Conservation (phyloP, 2,797 vertebrate genomes). For the Lemur catta region DNA sequence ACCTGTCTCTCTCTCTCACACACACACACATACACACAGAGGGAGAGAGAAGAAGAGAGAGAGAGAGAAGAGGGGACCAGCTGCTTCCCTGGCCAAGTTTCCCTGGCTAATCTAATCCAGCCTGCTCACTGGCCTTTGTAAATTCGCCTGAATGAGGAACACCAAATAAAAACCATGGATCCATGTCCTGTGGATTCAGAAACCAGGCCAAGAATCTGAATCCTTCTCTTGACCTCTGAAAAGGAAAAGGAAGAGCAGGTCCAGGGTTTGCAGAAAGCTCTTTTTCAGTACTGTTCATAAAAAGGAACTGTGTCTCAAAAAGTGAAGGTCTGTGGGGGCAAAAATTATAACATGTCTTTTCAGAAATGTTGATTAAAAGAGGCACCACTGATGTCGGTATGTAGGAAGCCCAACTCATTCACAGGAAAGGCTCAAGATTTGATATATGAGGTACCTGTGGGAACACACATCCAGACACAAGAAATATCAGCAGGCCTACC, state of each 20-base stretch:
- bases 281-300: slow-evolving; percentile 6
- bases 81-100: not conserved
- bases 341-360: not conserved
- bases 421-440: not conserved
- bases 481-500: not conserved
- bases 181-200: slow-evolving; percentile 18
- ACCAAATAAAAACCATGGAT: not conserved
- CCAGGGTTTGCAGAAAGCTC: not conserved
- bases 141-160: slow-evolving; percentile 10
- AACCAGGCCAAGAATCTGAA: slow-evolving; percentile 8
- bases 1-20: too few relatives aligned
- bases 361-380: not conserved
- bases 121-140: not conserved
- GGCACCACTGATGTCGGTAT: not conserved
- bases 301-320: not conserved
- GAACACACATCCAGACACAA: not conserved
- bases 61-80: not conserved
- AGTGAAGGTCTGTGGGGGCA: not conserved
- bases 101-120: not conserved
- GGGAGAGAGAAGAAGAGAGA: too few relatives aligned
- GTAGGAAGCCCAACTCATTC: not conserved
- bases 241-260: slow-evolving; percentile 31
- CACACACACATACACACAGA: not conserved
- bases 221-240: slow-evolving; percentile 18
- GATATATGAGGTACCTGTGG: not conserved